Conservation (phyloP, 2,888 invertebrate genomes). For the Gnatocerus cornutus region DNA sequence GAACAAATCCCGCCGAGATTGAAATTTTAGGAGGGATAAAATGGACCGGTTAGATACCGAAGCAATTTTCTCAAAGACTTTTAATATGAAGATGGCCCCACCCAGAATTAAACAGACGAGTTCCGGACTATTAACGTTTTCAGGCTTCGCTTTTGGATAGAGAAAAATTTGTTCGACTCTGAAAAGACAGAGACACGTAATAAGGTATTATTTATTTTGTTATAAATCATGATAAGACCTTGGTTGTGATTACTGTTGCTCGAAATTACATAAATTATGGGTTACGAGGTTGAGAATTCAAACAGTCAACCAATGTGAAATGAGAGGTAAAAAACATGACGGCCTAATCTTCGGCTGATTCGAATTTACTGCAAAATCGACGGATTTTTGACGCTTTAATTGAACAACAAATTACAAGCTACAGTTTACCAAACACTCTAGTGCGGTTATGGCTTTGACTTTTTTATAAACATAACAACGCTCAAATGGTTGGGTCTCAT, state of each 20-base stretch:
- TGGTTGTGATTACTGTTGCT: constrained; percentile 1
- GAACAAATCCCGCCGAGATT: constrained; percentile 3
- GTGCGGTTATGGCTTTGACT: no score
- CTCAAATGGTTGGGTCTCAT: no score
- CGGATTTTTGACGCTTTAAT: no score
- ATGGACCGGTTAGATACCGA: constrained; percentile 2
- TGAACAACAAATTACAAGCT: no score
- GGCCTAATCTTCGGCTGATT: no score
- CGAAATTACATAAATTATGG: constrained; percentile 21
- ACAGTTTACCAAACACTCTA: no score
- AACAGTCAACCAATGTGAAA: not conserved
- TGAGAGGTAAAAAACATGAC: constrained; percentile 1
- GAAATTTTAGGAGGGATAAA: not conserved
- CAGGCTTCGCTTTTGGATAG: not conserved
- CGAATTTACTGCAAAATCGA: no score
- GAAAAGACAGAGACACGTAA: constrained; percentile 1
- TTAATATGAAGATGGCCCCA: constrained; percentile 1
- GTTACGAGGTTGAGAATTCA: not conserved
- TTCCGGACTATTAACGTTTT: constrained; percentile 11
- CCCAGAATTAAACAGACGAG: constrained; percentile 4
- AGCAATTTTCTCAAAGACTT: constrained; percentile 10
- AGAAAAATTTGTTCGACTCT: constrained; percentile 1
- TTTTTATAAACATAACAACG: no score
- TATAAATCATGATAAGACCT: constrained; percentile 11
- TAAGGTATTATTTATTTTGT: not conserved